A percentile compares a stretch with the other conserved stretches of the same genome.
These are phyloP conservation scores for Hydrocynus forskahlii DNA, from an alignment of 2,797 vertebrate species.

Conservation along the genomic window DNA sequence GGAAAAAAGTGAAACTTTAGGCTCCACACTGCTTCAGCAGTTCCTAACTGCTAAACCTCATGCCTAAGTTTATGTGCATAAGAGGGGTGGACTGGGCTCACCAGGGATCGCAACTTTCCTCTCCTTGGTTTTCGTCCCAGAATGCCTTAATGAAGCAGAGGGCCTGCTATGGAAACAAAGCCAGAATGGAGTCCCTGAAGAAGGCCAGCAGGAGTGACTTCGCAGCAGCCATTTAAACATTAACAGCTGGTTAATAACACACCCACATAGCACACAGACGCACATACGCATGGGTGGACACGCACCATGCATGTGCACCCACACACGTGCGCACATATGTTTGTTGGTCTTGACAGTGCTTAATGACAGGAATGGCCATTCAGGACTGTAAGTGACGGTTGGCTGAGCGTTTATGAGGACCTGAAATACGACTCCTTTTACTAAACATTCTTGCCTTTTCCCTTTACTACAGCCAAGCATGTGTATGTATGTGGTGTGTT, in stretches of 20 bases:
- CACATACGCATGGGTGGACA: background rate
- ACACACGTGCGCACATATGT: constrained; percentile 33
- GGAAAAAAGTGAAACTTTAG: background rate
- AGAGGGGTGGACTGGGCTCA: background rate
- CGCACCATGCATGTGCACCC: background rate
- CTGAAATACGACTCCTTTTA: constrained; percentile 63
- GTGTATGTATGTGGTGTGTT: constrained; percentile 15
- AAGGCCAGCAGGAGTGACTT: constrained; percentile 56
- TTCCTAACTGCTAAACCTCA: background rate
- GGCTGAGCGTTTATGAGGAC: constrained; percentile 59
- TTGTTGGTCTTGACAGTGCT: constrained; percentile 21
- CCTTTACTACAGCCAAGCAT: constrained; percentile 24
- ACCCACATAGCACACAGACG: constrained; percentile 15
- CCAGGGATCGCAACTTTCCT: constrained; percentile 29
- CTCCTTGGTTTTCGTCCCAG: constrained; percentile 52
- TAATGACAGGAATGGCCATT: constrained; percentile 50
- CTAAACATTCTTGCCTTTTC: constrained; percentile 58
- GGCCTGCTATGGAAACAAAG: constrained; percentile 62
- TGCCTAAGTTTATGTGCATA: background rate
- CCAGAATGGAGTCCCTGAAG: constrained; percentile 58
- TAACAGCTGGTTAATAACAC: constrained; percentile 71
- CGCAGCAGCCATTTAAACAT: constrained; percentile 68
- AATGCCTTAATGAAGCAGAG: constrained; percentile 62
- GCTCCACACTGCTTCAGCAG: background rate
- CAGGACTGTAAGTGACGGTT: constrained; percentile 54